These are phyloP conservation scores for Microctonus hyperodae DNA, from an alignment of 2,888 invertebrate genomes.

Conservation along the genomic window DNA sequence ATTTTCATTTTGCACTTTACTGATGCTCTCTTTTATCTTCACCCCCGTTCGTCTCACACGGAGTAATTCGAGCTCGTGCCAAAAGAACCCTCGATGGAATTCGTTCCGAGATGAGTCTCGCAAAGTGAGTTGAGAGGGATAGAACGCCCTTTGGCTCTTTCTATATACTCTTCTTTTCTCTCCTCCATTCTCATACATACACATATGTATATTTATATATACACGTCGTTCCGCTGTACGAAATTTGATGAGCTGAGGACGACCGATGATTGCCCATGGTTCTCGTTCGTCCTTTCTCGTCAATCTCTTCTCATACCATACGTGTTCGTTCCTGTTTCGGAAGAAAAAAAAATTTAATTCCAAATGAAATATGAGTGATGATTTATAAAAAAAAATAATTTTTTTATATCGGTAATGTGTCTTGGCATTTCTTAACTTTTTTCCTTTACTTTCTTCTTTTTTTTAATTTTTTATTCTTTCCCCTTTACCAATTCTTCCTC, in stretches of 20 bases:
- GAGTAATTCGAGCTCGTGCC: conserved; percentile 50
- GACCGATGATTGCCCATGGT: conserved; percentile 33
- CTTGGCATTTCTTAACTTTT: not conserved
- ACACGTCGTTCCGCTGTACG: conserved; percentile 13
- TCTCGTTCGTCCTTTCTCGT: not conserved
- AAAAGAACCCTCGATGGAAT: conserved; percentile 39
- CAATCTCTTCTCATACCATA: conserved; percentile 2
- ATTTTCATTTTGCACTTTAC: not conserved
- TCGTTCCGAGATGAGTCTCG: conserved; percentile 11
- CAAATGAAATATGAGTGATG: conserved; percentile 29
- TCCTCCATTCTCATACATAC: conserved; percentile 5
- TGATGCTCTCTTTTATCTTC: conserved; percentile 14
- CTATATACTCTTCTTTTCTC: not conserved
- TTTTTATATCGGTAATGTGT: conserved; percentile 12
- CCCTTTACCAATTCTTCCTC: not conserved
- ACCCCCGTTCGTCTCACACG: conserved; percentile 31
- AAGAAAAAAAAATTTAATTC: conserved; percentile 17
- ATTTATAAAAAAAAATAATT: conserved; percentile 5
- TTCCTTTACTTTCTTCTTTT: not conserved
- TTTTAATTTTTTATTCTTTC: not conserved
- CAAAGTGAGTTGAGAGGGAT: not conserved
- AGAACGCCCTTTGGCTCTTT: conserved; percentile 11
- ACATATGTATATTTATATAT: too few species aligned
- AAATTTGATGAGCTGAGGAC: conserved; percentile 31
- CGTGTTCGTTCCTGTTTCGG: not conserved